Evolutionary conservation across 1,140 invertebrate species (phyloP).

Genomic region (Kradibia gibbosae): DNA sequence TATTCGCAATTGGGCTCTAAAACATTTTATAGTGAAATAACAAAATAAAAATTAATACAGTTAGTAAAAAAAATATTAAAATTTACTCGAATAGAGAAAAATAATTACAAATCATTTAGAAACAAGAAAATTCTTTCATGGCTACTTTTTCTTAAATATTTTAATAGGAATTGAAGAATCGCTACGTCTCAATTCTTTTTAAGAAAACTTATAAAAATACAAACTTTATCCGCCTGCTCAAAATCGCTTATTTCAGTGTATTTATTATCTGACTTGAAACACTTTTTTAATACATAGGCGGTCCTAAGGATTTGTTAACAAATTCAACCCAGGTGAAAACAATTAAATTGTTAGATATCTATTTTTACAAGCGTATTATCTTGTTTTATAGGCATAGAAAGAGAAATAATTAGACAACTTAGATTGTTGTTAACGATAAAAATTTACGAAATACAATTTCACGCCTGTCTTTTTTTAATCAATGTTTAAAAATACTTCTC

Average conservation of each 20-base stretch:
- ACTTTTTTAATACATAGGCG: background rate
- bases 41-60: too few species aligned
- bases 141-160: background rate
- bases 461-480: background rate
- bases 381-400: slow-evolving; percentile 3
- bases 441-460: background rate
- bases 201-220: background rate
- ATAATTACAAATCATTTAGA: background rate
- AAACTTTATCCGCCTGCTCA: background rate
- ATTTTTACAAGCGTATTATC: slow-evolving; percentile 5
- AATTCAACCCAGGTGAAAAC: background rate
- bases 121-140: background rate
- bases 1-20: too few species aligned
- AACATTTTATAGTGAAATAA: too few species aligned
- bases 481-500: background rate
- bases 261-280: slow-evolving; percentile 14
- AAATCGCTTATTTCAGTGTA: background rate
- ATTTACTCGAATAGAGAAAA: too few species aligned
- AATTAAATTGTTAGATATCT: slow-evolving; percentile 2
- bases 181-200: background rate
- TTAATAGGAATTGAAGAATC: background rate
- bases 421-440: background rate
- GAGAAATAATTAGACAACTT: slow-evolving; percentile 5
- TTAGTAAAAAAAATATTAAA: too few species aligned
- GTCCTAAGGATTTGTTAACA: slow-evolving; percentile 9